Conservation (phyloP, 2,888 invertebrate species). For the Brachyopa scutellaris region DNA sequence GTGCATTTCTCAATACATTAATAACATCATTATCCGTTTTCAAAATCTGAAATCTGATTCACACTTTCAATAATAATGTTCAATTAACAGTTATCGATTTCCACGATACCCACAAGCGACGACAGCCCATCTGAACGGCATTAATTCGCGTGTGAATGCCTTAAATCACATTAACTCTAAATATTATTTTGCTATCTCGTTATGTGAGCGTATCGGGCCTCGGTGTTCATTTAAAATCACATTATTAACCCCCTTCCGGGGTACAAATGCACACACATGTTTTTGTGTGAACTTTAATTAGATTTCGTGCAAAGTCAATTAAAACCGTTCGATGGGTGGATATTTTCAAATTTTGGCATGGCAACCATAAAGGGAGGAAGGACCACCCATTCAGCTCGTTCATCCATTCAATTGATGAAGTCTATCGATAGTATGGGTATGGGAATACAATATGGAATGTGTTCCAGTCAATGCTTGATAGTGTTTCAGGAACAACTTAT, state of each 20-base stretch:
- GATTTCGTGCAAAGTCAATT: slow-evolving; percentile 19
- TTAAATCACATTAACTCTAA: not conserved
- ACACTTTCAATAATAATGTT: too few species aligned
- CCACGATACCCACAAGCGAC: not conserved
- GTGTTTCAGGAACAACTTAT: not conserved
- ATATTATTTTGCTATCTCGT: not conserved
- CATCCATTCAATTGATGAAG: too few species aligned
- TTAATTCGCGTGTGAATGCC: not conserved
- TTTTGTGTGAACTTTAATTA: slow-evolving; percentile 28
- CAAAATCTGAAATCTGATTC: too few species aligned
- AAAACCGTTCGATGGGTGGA: slow-evolving; percentile 19
- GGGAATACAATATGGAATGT: not conserved
- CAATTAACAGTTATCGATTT: slow-evolving; percentile 1
- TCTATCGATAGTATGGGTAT: too few species aligned
- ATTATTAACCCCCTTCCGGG: slow-evolving; percentile 23
- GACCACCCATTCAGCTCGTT: too few species aligned
- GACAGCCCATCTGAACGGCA: not conserved
- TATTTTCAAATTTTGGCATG: slow-evolving; percentile 19
- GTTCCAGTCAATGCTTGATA: not conserved
- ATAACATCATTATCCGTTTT: too few species aligned
- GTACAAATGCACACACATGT: too few species aligned
- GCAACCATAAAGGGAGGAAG: too few species aligned
- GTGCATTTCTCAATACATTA: too few species aligned
- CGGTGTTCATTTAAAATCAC: slow-evolving; percentile 8
- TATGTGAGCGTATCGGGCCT: not conserved